phyloP scores from a whole-genome alignment of 92 coral and sea anemone genomes.

The Nematostella vectensis region DNA sequence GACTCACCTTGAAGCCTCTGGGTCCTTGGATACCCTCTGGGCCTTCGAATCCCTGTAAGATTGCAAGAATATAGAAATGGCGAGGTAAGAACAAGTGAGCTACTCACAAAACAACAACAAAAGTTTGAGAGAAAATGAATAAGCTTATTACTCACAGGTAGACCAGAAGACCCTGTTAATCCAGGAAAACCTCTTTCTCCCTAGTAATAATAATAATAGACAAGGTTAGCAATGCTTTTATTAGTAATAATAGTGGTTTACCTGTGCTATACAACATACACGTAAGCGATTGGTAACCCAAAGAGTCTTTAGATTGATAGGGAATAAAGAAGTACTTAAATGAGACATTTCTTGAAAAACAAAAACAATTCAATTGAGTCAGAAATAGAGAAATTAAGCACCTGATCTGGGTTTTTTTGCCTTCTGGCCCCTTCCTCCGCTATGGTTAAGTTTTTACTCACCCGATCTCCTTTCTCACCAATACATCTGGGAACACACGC shows the following conservation, averaged over 20 bases:
- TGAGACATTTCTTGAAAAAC: too few relatives aligned
- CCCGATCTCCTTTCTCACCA: conserved; percentile 86
- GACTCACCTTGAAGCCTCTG: conserved; percentile 69
- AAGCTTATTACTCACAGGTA: conserved; percentile 1
- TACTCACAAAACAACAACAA: too few relatives aligned
- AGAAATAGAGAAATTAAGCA: too few relatives aligned
- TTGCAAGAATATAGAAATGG: neutral
- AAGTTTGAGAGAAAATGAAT: neutral
- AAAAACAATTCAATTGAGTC: too few relatives aligned
- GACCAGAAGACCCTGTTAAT: conserved; percentile 45
- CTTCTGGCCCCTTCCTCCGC: too few relatives aligned
- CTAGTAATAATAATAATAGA: conserved; percentile 10
- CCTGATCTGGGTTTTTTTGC: too few relatives aligned
- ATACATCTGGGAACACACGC: conserved; percentile 81
- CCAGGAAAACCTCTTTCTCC: conserved; percentile 65
- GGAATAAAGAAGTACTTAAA: too few relatives aligned
- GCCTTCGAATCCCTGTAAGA: conserved; percentile 80
- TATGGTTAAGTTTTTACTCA: conserved; percentile 24
- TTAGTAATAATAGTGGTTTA: too few relatives aligned
- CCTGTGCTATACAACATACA: too few relatives aligned
- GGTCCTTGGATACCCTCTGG: conserved; percentile 81
- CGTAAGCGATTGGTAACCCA: too few relatives aligned
- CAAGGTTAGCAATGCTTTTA: too few relatives aligned
- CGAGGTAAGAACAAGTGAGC: conserved; percentile 12
- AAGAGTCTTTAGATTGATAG: too few relatives aligned